phyloP scores from a whole-genome alignment of 2,888 invertebrate genomes.

The Drosophila pseudotakahashii region DNA sequence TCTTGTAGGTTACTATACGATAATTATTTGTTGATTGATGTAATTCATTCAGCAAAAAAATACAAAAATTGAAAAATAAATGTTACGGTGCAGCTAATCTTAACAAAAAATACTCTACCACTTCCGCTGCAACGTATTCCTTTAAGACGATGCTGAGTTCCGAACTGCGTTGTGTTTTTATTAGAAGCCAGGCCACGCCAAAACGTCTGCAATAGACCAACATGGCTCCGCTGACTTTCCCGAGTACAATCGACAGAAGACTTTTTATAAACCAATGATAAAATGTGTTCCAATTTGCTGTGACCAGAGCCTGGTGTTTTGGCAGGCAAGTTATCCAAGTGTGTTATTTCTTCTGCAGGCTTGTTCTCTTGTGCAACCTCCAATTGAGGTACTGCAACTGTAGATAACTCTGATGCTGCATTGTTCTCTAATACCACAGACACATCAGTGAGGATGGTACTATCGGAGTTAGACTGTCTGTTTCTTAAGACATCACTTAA shows the following conservation, averaged over 20 bases:
- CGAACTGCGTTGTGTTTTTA: slow-evolving; percentile 65
- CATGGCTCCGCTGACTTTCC: slow-evolving; percentile 83
- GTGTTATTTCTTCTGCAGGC: slow-evolving; percentile 28
- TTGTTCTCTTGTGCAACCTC: slow-evolving; percentile 58
- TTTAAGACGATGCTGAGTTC: slow-evolving; percentile 81
- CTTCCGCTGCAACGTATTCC: slow-evolving; percentile 84
- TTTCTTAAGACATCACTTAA: slow-evolving; percentile 64
- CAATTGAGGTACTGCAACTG: slow-evolving; percentile 11
- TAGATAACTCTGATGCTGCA: slow-evolving; percentile 4
- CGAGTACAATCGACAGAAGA: slow-evolving; percentile 66
- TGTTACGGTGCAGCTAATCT: slow-evolving; percentile 16
- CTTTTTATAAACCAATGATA: slow-evolving; percentile 72
- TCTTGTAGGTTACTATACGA: slow-evolving; percentile 91
- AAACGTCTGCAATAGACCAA: slow-evolving; percentile 78
- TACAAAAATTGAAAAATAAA: slow-evolving; percentile 52
- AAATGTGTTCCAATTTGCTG: slow-evolving; percentile 58
- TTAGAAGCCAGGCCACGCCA: slow-evolving; percentile 69
- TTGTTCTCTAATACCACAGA: slow-evolving; percentile 37
- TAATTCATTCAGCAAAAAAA: slow-evolving; percentile 43
- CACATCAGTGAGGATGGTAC: slow-evolving; percentile 66
- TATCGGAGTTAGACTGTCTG: slow-evolving; percentile 63
- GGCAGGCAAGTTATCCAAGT: slow-evolving; percentile 27
- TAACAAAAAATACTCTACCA: slow-evolving; percentile 69
- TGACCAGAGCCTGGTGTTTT: slow-evolving; percentile 7
- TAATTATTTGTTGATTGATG: slow-evolving; percentile 8